phyloP scores from a whole-genome alignment of 2,888 invertebrate genomes.

The Hypomecis atomaria region DNA sequence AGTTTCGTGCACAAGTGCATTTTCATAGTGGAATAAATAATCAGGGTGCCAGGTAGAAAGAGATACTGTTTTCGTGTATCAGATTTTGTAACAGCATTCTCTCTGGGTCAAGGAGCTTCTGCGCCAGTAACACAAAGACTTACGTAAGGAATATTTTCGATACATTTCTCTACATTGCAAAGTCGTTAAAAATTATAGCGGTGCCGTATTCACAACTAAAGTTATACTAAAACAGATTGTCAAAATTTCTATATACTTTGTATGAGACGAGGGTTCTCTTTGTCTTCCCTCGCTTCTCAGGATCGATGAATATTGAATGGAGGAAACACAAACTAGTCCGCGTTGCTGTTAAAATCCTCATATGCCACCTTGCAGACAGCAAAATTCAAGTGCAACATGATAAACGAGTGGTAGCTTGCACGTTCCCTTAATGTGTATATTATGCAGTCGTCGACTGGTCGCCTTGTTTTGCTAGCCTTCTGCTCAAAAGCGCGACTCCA shows the following conservation, averaged over 20 bases:
- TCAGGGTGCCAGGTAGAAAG: slow-evolving; percentile 49
- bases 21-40: slow-evolving; percentile 66
- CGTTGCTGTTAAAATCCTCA: slow-evolving; percentile 19
- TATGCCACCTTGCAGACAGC: slow-evolving; percentile 13
- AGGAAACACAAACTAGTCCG: slow-evolving; percentile 5
- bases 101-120: slow-evolving; percentile 11
- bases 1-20: slow-evolving; percentile 70
- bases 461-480: slow-evolving; percentile 26
- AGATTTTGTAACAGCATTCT: slow-evolving; percentile 31
- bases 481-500: slow-evolving; percentile 18
- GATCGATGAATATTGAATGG: neutral
- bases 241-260: neutral
- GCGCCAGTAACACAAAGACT: neutral
- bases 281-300: neutral
- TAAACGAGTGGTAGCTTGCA: slow-evolving; percentile 20
- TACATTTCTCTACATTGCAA: neutral
- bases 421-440: slow-evolving; percentile 24
- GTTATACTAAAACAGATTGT: neutral
- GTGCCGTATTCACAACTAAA: too few relatives aligned
- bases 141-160: too few relatives aligned
- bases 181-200: neutral
- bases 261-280: neutral
- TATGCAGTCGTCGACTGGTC: slow-evolving; percentile 27
- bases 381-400: slow-evolving; percentile 15
- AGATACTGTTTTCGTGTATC: slow-evolving; percentile 36